Percentiles rank a stretch among this genome's conserved stretches.
Evolutionary conservation across 2,113 vertebrate genomes (phyloP).

Genomic region (Podarcis raffonei): DNA sequence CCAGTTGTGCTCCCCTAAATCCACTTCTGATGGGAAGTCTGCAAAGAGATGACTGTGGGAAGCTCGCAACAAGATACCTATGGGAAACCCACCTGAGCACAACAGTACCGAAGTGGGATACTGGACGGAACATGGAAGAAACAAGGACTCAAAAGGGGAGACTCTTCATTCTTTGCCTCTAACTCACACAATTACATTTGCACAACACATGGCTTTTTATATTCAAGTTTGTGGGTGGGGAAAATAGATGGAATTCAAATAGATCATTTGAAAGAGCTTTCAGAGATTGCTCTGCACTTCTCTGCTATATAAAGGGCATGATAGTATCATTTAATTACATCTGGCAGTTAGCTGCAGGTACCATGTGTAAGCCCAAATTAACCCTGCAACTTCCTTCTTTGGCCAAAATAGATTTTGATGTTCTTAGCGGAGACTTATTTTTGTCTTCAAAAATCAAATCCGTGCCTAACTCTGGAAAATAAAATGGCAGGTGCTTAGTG

Average conservation of each 20-base stretch:
- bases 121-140: too few species aligned
- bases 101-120: too few species aligned
- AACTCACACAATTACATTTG: neutral
- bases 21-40: too few species aligned
- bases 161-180: neutral
- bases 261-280: neutral
- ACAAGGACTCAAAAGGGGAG: too few species aligned
- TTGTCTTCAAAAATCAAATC: conserved; percentile 64
- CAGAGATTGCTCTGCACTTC: conserved; percentile 19
- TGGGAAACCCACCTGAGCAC: too few species aligned
- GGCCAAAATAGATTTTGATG: conserved; percentile 63
- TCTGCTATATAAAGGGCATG: conserved; percentile 45
- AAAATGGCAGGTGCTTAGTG: conserved; percentile 50
- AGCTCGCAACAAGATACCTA: too few species aligned
- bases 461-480: conserved; percentile 21
- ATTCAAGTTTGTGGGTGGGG: neutral
- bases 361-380: conserved; percentile 64
- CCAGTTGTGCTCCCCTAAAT: too few species aligned
- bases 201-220: neutral
- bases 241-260: neutral
- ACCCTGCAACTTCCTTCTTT: conserved; percentile 12
- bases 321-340: conserved; percentile 57
- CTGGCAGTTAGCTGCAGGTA: conserved; percentile 65
- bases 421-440: conserved; percentile 49
- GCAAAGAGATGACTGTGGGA: too few species aligned